Conservation (phyloP, 2,797 vertebrate genomes). For the Gouania willdenowi region DNA sequence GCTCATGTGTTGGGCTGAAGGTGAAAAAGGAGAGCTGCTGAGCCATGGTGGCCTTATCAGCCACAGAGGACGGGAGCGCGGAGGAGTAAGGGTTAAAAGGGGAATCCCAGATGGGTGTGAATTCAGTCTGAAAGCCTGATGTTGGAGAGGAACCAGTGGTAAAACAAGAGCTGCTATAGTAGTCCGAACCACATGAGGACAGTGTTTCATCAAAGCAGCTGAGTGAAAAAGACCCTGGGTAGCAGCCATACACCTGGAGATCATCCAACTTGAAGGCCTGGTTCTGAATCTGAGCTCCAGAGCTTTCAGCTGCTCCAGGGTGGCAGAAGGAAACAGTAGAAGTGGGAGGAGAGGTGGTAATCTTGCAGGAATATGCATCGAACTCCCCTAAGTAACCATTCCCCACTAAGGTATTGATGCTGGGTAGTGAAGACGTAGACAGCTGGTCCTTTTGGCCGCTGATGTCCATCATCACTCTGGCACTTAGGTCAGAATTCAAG, state of each 20-base stretch:
- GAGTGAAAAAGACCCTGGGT: conserved; percentile 83
- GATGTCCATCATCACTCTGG: conserved; percentile 89
- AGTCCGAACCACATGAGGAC: conserved; percentile 91
- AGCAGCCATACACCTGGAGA: conserved; percentile 92
- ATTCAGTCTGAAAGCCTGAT: conserved; percentile 81
- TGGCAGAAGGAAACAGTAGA: conserved; percentile 46
- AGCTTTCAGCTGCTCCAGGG: conserved; percentile 34
- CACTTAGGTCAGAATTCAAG: conserved; percentile 81
- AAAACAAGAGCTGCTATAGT: conserved; percentile 90
- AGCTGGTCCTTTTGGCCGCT: conserved; percentile 71
- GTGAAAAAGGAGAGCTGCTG: conserved; percentile 83
- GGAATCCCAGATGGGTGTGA: conserved; percentile 83
- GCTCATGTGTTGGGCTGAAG: conserved; percentile 61
- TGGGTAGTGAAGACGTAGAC: conserved; percentile 81
- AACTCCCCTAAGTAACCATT: conserved; percentile 84
- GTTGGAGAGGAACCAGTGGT: conserved; percentile 82
- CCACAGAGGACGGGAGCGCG: conserved; percentile 72
- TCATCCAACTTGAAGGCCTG: conserved; percentile 88
- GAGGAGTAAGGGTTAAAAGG: conserved; percentile 84
- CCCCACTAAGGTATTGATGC: conserved; percentile 94
- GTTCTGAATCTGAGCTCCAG: conserved; percentile 64
- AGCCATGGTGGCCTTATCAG: conserved; percentile 75
- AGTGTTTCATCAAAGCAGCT: conserved; percentile 87
- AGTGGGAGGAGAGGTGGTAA: conserved; percentile 65
- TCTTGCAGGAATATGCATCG: conserved; percentile 88